A percentile compares a stretch with the other conserved stretches of the same genome.
phyloP scores from a whole-genome alignment of 2,113 vertebrate genomes.

The Microtus ochrogaster region DNA sequence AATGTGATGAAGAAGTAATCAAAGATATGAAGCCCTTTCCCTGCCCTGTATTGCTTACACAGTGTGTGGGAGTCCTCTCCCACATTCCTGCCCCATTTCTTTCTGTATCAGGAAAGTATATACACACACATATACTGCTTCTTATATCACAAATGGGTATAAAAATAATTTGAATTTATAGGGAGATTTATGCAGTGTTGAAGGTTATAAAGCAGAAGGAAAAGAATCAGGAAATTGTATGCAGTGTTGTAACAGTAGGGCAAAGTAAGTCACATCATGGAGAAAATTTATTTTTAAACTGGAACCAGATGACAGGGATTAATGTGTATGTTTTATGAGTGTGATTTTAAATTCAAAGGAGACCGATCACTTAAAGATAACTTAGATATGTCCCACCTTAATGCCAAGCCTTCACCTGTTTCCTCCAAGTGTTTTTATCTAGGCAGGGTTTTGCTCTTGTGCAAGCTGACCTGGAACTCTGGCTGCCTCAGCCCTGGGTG shows the following conservation, averaged over 20 bases:
- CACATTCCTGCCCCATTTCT: not conserved
- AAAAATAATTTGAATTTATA: constrained; percentile 19
- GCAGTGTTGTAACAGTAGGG: not conserved
- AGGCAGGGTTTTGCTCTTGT: not conserved
- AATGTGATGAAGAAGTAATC: not conserved
- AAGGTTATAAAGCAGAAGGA: not conserved
- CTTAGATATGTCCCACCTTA: not conserved
- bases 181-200: not conserved
- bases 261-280: not conserved
- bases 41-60: not conserved
- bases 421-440: not conserved
- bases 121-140: not conserved
- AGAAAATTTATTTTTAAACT: not conserved
- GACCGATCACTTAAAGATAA: constrained; percentile 5
- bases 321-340: not conserved
- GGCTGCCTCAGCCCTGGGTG: no score
- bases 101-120: not conserved
- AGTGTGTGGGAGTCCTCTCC: not conserved
- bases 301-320: not conserved
- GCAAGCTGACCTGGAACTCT: not conserved
- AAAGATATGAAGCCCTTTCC: not conserved
- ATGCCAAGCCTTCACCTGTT: not conserved
- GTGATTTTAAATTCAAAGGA: constrained; percentile 29
- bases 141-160: not conserved
- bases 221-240: constrained; percentile 13